These are phyloP conservation scores for Poeciliopsis infans DNA, from an alignment of 2,797 vertebrate species.

Conservation along the genomic window DNA sequence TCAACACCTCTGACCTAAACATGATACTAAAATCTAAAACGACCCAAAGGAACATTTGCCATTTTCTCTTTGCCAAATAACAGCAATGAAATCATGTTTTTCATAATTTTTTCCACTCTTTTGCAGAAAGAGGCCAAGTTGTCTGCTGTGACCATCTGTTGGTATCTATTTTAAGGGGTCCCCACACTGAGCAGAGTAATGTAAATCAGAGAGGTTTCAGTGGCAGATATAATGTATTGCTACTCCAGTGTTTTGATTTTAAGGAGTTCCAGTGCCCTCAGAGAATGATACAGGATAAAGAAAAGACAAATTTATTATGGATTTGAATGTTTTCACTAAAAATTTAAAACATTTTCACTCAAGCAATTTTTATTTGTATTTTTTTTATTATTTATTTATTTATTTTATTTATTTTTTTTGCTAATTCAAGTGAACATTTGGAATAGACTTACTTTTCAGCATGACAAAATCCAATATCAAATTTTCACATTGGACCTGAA, in stretches of 20 bases:
- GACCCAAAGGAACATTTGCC: conserved; percentile 52
- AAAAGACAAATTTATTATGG: background rate
- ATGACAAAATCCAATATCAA: background rate
- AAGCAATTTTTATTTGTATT: accelerated
- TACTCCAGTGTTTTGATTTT: conserved; percentile 24
- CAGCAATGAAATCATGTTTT: conserved; percentile 58
- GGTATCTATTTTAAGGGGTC: conserved; percentile 57
- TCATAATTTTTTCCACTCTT: conserved; percentile 30
- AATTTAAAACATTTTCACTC: background rate
- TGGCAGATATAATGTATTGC: conserved; percentile 24
- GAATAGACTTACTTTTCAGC: background rate
- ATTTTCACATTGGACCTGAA: background rate
- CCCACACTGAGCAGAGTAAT: conserved; percentile 39
- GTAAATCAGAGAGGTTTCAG: conserved; percentile 39
- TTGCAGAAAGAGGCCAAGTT: conserved; percentile 58
- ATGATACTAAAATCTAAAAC: conserved; percentile 71
- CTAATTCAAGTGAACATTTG: background rate
- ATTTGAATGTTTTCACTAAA: background rate
- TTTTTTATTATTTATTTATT: too few species aligned
- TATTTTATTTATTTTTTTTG: background rate
- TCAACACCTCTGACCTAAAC: conserved; percentile 59
- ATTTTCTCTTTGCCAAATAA: conserved; percentile 62
- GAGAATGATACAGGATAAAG: background rate
- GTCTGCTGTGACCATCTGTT: conserved; percentile 68
- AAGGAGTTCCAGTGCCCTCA: conserved; percentile 10